These are phyloP conservation scores for Nomada fucata DNA, from an alignment of 2,888 invertebrate species.

Conservation along the genomic window DNA sequence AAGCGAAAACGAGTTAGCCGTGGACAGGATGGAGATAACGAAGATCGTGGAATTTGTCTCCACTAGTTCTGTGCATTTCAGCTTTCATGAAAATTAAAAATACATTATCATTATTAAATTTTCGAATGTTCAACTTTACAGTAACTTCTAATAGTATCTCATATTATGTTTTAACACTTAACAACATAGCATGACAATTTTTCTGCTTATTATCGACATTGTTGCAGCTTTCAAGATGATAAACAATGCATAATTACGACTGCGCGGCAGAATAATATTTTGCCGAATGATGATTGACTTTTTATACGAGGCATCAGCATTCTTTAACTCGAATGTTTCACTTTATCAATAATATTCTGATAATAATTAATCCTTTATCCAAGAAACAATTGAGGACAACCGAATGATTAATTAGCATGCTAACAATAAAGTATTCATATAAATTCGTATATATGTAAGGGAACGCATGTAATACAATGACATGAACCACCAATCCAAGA, in stretches of 20 bases:
- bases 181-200: neutral
- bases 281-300: neutral
- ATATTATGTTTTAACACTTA: too few species aligned
- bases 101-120: neutral
- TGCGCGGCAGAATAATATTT: neutral
- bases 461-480: constrained; percentile 18
- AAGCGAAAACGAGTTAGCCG: neutral
- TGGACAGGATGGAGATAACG: neutral
- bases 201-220: neutral
- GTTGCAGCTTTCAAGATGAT: neutral
- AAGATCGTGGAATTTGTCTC: neutral
- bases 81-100: neutral
- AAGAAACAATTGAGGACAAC: neutral
- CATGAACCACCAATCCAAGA: constrained; percentile 33
- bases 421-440: constrained; percentile 1
- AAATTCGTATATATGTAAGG: neutral
- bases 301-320: neutral
- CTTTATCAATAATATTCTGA: neutral
- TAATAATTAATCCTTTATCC: neutral
- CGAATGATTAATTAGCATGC: constrained; percentile 10
- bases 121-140: neutral
- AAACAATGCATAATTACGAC: neutral
- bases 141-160: neutral
- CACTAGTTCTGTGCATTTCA: neutral
- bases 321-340: neutral